Conservation (phyloP, 2,888 invertebrate species). For the Patella caerulea region DNA sequence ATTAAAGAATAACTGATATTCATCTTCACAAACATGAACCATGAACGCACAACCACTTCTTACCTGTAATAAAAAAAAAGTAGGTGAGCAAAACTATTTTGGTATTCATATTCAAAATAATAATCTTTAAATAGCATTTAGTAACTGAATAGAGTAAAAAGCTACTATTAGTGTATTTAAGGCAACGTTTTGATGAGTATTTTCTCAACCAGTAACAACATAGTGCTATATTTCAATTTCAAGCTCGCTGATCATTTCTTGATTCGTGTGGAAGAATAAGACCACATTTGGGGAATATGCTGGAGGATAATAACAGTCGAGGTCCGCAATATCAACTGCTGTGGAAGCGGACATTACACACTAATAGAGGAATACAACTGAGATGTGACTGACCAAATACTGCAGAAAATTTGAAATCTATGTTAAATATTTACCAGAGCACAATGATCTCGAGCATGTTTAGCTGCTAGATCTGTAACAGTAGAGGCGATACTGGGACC, state of each 20-base stretch:
- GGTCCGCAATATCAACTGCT: no score
- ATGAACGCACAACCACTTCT: constrained; percentile 91
- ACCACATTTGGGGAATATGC: no score
- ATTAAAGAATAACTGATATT: constrained; percentile 90
- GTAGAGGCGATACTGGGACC: constrained; percentile 81
- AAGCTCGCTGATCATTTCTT: no score
- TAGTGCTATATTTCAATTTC: background rate
- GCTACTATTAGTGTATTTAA: no score
- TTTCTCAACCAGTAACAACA: background rate
- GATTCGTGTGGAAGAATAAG: no score
- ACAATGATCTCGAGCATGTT: constrained; percentile 81
- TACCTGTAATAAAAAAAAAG: constrained; percentile 60
- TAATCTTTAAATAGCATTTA: no score
- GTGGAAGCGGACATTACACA: no score
- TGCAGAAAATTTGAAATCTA: background rate
- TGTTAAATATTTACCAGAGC: constrained; percentile 76
- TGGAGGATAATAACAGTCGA: background rate
- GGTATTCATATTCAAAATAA: background rate
- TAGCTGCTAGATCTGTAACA: constrained; percentile 78
- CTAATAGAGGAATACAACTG: no score
- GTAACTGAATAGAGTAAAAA: background rate
- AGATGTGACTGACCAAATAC: background rate
- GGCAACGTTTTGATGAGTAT: no score
- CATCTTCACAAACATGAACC: constrained; percentile 94
- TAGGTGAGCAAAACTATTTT: background rate